phyloP scores from a whole-genome alignment of 1,140 invertebrate genomes.

The Drosophila bifasciata region DNA sequence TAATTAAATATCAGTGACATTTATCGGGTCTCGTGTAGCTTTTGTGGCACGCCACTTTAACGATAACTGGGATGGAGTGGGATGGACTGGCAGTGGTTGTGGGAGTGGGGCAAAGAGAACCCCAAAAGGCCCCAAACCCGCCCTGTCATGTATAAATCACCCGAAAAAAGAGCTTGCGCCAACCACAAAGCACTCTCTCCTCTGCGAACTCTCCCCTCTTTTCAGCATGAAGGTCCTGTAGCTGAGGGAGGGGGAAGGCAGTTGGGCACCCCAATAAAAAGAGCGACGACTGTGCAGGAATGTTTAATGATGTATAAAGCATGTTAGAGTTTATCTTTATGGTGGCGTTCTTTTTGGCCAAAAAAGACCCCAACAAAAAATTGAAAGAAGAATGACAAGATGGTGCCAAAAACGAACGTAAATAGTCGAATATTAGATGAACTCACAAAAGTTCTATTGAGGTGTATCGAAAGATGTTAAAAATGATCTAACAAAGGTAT shows the following conservation, averaged over 20 bases:
- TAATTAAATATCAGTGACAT: slow-evolving; percentile 83
- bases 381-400: slow-evolving; percentile 27
- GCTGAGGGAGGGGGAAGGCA: slow-evolving; percentile 4
- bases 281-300: slow-evolving; percentile 76
- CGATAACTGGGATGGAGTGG: slow-evolving; percentile 49
- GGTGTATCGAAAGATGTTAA: too few relatives aligned
- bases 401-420: not conserved
- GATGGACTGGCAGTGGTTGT: slow-evolving; percentile 24
- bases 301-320: slow-evolving; percentile 83
- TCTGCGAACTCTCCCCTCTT: slow-evolving; percentile 9
- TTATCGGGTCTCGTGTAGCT: slow-evolving; percentile 80
- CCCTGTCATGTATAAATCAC: slow-evolving; percentile 79
- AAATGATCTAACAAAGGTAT: slow-evolving; percentile 10
- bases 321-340: slow-evolving; percentile 83
- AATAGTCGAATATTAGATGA: slow-evolving; percentile 33
- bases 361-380: slow-evolving; percentile 28
- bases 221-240: not conserved
- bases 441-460: not conserved
- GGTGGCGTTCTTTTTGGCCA: slow-evolving; percentile 68
- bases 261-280: slow-evolving; percentile 64
- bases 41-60: slow-evolving; percentile 71
- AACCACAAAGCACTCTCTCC: slow-evolving; percentile 32
- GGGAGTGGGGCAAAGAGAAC: slow-evolving; percentile 4
- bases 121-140: slow-evolving; percentile 31
- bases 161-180: slow-evolving; percentile 60